Percentiles rank a stretch among this genome's conserved stretches.
phyloP scores from a whole-genome alignment of 2,113 vertebrate species.

The Poeciliopsis turrubarensis region DNA sequence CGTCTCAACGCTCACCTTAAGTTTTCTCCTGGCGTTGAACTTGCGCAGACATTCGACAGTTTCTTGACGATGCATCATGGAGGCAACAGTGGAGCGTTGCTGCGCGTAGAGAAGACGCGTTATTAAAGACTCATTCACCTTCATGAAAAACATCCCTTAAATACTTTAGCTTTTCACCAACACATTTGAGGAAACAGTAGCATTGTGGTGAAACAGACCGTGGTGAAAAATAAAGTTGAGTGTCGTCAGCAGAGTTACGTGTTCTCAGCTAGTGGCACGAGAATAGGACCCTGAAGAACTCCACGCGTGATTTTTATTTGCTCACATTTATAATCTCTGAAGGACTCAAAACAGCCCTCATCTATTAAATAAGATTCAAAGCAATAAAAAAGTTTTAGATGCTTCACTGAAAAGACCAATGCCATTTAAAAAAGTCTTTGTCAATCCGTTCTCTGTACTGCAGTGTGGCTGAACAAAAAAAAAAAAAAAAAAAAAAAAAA shows the following conservation, averaged over 20 bases:
- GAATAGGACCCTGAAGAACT: neutral
- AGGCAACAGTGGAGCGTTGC: conserved; percentile 99
- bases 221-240: neutral
- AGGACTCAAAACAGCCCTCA: neutral
- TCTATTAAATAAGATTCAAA: neutral
- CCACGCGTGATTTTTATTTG: neutral
- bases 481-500: too few relatives aligned
- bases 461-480: neutral
- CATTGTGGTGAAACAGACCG: neutral
- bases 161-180: neutral
- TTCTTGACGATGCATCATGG: conserved; percentile 99
- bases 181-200: neutral
- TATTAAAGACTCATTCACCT: neutral
- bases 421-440: neutral
- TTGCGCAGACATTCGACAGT: conserved; percentile 98
- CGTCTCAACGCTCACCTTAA: conserved; percentile 84
- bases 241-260: neutral
- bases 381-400: neutral
- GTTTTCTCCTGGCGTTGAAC: conserved; percentile 97
- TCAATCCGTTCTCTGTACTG: neutral
- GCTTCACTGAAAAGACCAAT: too few relatives aligned
- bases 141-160: neutral
- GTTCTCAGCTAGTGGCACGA: neutral
- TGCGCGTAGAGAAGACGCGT: conserved; percentile 59
- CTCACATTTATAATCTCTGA: neutral